Percentiles rank a stretch among this genome's conserved stretches.
phyloP scores from a whole-genome alignment of 2,797 vertebrate species.

The Rousettus madagascariensis region DNA sequence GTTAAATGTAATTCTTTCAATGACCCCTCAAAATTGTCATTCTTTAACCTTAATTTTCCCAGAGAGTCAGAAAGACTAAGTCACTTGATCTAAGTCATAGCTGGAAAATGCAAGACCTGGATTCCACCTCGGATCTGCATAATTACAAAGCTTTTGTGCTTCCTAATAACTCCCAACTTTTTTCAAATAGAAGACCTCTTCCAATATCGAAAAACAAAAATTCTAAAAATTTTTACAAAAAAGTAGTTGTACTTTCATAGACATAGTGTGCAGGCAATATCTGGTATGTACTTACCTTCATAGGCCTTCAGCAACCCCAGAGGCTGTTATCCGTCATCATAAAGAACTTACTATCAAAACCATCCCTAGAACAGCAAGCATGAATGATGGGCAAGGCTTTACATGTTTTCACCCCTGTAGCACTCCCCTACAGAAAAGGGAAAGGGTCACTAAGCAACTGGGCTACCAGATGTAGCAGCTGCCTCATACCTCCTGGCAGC shows the following conservation, averaged over 20 bases:
- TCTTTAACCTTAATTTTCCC: neutral
- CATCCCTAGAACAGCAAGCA: neutral
- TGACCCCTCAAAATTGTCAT: neutral
- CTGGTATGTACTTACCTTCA: neutral
- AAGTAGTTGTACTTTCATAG: neutral
- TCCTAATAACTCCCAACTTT: neutral
- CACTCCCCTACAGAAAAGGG: fast-evolving
- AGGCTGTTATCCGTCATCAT: neutral
- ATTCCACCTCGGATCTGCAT: neutral
- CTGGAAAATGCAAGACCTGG: neutral
- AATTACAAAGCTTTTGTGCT: neutral
- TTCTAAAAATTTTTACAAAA: neutral
- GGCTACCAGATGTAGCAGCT: neutral
- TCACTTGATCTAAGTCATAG: neutral
- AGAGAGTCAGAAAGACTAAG: neutral
- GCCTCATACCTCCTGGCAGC: neutral
- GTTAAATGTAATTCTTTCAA: neutral
- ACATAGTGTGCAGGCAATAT: neutral
- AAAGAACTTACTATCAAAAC: neutral
- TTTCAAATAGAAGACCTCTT: neutral
- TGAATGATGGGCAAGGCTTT: neutral
- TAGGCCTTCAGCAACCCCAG: neutral
- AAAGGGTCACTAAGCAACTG: too few species aligned
- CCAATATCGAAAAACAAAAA: neutral
- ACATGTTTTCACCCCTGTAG: fast-evolving